Evolutionary conservation across 2,888 invertebrate species (phyloP), one percentile per base, ranked within the genome.

Genomic region (Oligia strigilis): DNA sequence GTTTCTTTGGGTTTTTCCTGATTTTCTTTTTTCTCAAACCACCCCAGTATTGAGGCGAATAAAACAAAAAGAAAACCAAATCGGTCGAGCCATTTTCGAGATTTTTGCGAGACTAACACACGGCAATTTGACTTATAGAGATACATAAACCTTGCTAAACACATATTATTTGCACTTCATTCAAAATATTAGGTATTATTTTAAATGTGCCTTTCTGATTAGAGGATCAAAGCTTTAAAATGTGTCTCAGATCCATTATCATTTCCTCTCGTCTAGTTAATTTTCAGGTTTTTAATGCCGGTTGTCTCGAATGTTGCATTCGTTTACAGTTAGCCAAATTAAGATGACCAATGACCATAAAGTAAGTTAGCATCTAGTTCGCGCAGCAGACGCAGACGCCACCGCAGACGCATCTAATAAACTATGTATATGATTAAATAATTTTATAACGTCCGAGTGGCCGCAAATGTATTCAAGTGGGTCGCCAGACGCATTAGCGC

Each of bases 401-500:
- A 81, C 83, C 81, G 85, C 84, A 89, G 86, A 84, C 85, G 85
- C 88, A 90, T 88, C 88, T 76, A 80, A 89, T 89, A 90, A 84
- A 90, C 84, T 85, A 87, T 29, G 29, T 29, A 29, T 90, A 90
- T 92, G 90, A 92, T 92, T 92, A 91, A 92, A 92, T 92, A 89
- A 91, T 92, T 90, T 91, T 88, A 88, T 86, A 91, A 86, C 89
- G 87, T 88, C 87, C 88, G 85, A 91, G 75, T 82, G 87, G 89
- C 90, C 85, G 90, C 86, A 90, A 92, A 92, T 92, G 89, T 93
- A 93, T 92, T 92, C 89, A 95, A 94, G 92, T 95, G 93, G 95
- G 95, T 93, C 95, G 93, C 95, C 94, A 96, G 95, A 96, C 96
- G 91, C 96, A 96, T 96, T 96, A 96, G 93, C 92, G 92, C 89